These are phyloP conservation scores for Trematocara macrostoma DNA, from an alignment of 2,113 vertebrate species.

Conservation along the genomic window DNA sequence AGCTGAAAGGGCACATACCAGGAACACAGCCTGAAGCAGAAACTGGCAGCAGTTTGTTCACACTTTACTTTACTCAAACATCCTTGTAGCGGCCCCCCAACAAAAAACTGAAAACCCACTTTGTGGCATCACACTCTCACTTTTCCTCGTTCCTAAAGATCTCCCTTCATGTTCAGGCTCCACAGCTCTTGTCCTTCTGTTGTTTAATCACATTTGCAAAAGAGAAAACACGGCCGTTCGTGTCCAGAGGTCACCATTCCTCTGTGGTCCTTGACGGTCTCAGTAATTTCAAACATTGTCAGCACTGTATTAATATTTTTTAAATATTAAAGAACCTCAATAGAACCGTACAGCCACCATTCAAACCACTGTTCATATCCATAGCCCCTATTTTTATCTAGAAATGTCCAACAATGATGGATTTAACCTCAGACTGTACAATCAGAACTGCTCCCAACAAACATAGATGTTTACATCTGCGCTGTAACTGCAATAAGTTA, in stretches of 20 bases:
- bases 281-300: conserved; percentile 38
- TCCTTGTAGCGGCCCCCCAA: neutral
- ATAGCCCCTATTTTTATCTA: conserved; percentile 5
- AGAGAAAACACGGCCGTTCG: neutral
- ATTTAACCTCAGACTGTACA: neutral
- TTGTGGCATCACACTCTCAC: conserved; percentile 22
- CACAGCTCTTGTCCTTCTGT: conserved; percentile 14
- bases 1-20: conserved; percentile 69
- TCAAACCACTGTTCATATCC: conserved; percentile 34
- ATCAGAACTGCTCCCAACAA: neutral
- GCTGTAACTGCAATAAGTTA: neutral
- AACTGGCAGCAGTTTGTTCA: conserved; percentile 45
- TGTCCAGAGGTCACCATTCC: conserved; percentile 55
- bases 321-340: conserved; percentile 24
- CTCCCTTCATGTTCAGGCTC: neutral
- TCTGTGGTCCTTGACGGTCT: conserved; percentile 55
- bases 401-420: conserved; percentile 25
- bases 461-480: neutral
- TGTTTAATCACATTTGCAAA: conserved; percentile 41
- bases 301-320: neutral
- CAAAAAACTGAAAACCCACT: conserved; percentile 19
- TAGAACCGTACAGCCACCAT: neutral
- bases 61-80: conserved; percentile 24
- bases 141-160: neutral
- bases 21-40: conserved; percentile 61